Conservation (phyloP, 2,113 vertebrate genomes). For the Limanda limanda region DNA sequence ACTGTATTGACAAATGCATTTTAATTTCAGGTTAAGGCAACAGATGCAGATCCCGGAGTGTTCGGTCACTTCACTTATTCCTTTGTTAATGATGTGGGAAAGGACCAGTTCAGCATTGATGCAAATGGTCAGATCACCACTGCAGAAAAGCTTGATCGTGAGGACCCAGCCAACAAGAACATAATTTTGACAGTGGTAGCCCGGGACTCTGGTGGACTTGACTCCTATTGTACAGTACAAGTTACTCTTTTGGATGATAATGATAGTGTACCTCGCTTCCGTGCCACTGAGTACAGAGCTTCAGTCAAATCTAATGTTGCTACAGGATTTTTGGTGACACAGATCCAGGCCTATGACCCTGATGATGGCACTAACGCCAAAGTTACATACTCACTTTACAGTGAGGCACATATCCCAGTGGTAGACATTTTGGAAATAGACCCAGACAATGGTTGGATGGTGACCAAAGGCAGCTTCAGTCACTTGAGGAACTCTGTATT, state of each 20-base stretch:
- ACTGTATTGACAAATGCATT: background rate
- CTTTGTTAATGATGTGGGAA: slow-evolving; percentile 92
- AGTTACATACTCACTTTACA: slow-evolving; percentile 94
- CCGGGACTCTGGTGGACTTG: slow-evolving; percentile 89
- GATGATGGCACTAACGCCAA: slow-evolving; percentile 92
- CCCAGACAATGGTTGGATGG: slow-evolving; percentile 97
- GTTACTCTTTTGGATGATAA: slow-evolving; percentile 94
- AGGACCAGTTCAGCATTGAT: slow-evolving; percentile 91
- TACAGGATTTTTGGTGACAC: slow-evolving; percentile 90
- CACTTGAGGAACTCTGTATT: slow-evolving; percentile 91
- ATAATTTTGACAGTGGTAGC: slow-evolving; percentile 88
- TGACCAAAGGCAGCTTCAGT: slow-evolving; percentile 93
- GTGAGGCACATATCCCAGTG: slow-evolving; percentile 90
- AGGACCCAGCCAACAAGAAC: slow-evolving; percentile 86
- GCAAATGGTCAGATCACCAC: slow-evolving; percentile 89
- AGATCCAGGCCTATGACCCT: slow-evolving; percentile 92
- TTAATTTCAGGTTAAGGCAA: slow-evolving; percentile 84
- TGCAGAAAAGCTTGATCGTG: slow-evolving; percentile 91
- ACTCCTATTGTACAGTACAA: slow-evolving; percentile 89
- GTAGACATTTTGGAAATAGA: slow-evolving; percentile 95
- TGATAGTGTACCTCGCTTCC: slow-evolving; percentile 91
- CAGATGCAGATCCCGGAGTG: slow-evolving; percentile 89
- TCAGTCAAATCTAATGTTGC: slow-evolving; percentile 92
- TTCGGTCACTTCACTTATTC: slow-evolving; percentile 89
- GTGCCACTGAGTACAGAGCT: slow-evolving; percentile 89